Base-by-base conservation (phyloP, 2,113 vertebrate species). In the Hyla sarda region DNA sequence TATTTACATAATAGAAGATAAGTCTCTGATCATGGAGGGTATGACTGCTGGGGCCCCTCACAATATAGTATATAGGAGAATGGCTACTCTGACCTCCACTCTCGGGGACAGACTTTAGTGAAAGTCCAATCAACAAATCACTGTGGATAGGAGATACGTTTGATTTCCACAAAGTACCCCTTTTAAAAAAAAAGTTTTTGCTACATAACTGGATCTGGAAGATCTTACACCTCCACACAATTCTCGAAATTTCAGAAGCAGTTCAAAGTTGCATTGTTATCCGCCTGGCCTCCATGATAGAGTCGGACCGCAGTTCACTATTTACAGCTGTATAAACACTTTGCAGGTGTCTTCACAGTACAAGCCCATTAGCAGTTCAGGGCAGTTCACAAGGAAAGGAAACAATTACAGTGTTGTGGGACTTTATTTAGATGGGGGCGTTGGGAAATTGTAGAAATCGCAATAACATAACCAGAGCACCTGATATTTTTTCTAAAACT, bases 301-400 rank as follows among this genome's bases (percentile, higher is more conserved):
- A 81, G 58, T 16, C 5, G 8, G 37, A 56, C 54, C 21, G 30
- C n/a, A 62, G 77, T 30, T 65, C 58, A 28, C 78, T 47, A 47
- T 47, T 81, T 81, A 62, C 78, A 81, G 78, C 78, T 81, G 78
- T 81, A 47, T 65, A 81, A 81, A 81, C 78, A 81, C 78, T 81
- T 14, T 7, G 32, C 78, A 81, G 78, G 78, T 81, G 78, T 81
- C 78, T 62, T 65, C 56, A 62, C 34, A 81, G 78, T 19, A 45
- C 78, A 81, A 80, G 34, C 58, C 58, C n/a, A 79, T 81, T 81
- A 62, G 3, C 56, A 80, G 77, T 80, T 80, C 54, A 62, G 32
- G 11, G 54, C 54, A 81, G 78, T 81, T 81, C 78, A 81, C 78
- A 65, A 62, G 78, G 47, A 62, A 65, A 12, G 78, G 78, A 65